phyloP scores from a whole-genome alignment of 35 echinoderm and acorn worm genomes.

The Apostichopus japonicus region DNA sequence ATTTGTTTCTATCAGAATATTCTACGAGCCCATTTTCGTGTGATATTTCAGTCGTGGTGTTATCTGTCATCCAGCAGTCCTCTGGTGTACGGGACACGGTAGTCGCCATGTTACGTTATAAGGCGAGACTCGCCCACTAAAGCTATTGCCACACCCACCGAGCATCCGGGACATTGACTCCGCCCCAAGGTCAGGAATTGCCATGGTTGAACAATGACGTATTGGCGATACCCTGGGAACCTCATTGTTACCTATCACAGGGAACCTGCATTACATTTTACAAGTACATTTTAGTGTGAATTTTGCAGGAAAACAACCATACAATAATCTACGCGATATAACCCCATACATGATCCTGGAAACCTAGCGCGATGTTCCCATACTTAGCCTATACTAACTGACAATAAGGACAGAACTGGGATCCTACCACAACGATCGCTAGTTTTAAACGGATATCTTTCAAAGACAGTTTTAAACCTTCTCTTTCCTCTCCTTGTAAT shows the following conservation, averaged over 20 bases:
- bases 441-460: too few species aligned
- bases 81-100: slow-evolving; percentile 42
- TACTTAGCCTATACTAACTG: too few species aligned
- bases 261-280: too few species aligned
- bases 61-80: neutral
- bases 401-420: too few species aligned
- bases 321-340: too few species aligned
- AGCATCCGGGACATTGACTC: slow-evolving; percentile 48
- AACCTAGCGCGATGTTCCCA: too few species aligned
- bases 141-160: slow-evolving; percentile 44
- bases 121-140: slow-evolving; percentile 19
- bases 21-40: slow-evolving; percentile 31
- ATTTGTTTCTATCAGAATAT: slow-evolving; percentile 21
- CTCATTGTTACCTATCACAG: neutral
- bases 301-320: too few species aligned
- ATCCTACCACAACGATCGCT: too few species aligned
- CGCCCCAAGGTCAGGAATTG: slow-evolving; percentile 34
- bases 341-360: too few species aligned
- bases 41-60: neutral
- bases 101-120: slow-evolving; percentile 44
- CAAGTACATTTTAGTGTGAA: too few species aligned
- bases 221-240: neutral
- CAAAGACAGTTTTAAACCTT: too few species aligned
- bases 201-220: slow-evolving; percentile 8
- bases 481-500: too few species aligned